Evolutionary conservation across 2,797 vertebrate species (phyloP), one percentile per base, ranked within the genome.

Genomic region (Rallus crepitans): DNA sequence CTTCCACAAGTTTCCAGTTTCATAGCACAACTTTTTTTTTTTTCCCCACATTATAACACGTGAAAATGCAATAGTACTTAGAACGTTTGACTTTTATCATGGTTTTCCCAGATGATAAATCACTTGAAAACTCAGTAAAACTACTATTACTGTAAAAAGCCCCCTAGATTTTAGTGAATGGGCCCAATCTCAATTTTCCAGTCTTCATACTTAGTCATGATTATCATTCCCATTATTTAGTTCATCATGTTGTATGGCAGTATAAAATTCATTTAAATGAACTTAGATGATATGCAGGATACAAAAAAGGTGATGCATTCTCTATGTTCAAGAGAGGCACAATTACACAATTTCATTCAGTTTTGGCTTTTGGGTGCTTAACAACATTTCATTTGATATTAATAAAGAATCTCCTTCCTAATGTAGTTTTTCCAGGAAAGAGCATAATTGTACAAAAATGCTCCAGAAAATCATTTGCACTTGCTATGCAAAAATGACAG

Each of bases 391-490:
- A 79, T 78, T 85, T 75, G 15, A 65, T 83, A 82, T 59, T 81
- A 83, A 73, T 63, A 80, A 69, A 87, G 5, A 82, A 47, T 68
- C 35, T 69, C 37, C 31, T 85, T 92, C 8, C 42, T 82, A 52
- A 65, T 50, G 15, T 2, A 60, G 24, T 33, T 66, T 81, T 91
- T 73, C 84, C 71, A 93, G 61, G 65, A 94, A 92, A 91, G 48
- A 83, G 30, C 5, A 69, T 72, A 83, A 87, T 87, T 90, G 23
- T 33, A 73, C 25, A 87, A 60, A 89, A 93, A 91, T 83, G 33
- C 65, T 95, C 45, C 53, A 93, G 65, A 96, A 97, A 95, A 86
- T 93, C 18, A 92, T 93, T 93, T 96, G 28, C 50, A 91, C 42
- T 95, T 95, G 66, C 45, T 82, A 65, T 56, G 52, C 31, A 95